Base-by-base conservation (phyloP, 1,140 invertebrate species). In the Calephelis virginiensis region DNA sequence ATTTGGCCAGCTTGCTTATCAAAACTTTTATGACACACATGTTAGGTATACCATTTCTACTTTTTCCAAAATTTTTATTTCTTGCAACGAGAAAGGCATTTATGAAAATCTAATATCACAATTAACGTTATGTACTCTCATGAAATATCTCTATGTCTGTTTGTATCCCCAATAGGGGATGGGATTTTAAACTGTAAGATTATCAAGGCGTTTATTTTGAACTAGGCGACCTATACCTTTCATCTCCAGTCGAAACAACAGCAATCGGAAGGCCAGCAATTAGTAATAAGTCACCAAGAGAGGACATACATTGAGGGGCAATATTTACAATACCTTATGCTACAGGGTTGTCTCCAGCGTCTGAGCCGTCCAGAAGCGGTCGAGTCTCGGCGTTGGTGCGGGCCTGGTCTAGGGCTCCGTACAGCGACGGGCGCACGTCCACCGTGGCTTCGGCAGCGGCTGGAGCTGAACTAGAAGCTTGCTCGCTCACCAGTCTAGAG, bases 401-500 rank as follows among this genome's bases (percentile, higher is more conserved):
- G 0, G 76, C 66, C 0, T 81, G 85, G 28, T 89, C 86, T n/a
- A 89, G 62, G 1, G 89, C 87, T 6, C 89, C 89, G 63, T 91
- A 91, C 0, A 77, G 75, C 0, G 85, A 82, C 0, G 85, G 79
- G 49, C 82, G 63, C 3, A 82, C 61, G 37, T 89, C 85, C 0
- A 83, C 80, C 0, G 62, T 69, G 2, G 77, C 70, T 40, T 89
- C 89, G 6, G 84, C 70, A 0, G 80, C 66, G 37, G 83, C 86
- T 0, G 87, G 87, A 1, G 83, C 85, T 0, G 90, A 92, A 63
- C 81, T 91, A 0, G 87, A 88, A 6, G 87, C 75, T 0, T 70
- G 74, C 14, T 91, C 88, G 12, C 68, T 78, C 17, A 92, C 79
- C n/a, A 92, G 71, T 68, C 90, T 80, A 0, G 91, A 86, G 67